Base-by-base conservation (phyloP, 2,888 invertebrate species). In the Cryptocephalus moraei region DNA sequence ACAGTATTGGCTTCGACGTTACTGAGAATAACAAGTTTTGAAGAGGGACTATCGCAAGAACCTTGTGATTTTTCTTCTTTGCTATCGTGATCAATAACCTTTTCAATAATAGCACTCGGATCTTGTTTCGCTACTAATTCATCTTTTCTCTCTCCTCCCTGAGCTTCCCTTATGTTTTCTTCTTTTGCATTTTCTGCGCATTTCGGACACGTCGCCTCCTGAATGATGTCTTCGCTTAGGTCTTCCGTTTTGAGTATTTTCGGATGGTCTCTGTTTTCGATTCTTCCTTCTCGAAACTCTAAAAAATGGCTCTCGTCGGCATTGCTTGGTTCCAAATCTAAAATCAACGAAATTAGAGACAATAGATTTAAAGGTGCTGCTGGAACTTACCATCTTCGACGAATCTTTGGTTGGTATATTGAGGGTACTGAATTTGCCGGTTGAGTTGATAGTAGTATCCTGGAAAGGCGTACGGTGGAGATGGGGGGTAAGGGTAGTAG, bases 401-500 rank as follows among this genome's bases (percentile, higher is more conserved):
- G 1, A 40, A 3, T 12, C 22, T 6, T 22, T 22, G 22, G 22
- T 22, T 22, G 22, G 22, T 22, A 22, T 4, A 22, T 22, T 12
- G 36, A 36, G n/a, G 36, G 6, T 11, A n/a, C 3, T n/a, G 12
- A 2, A 36, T 12, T 36, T n/a, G n/a, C 36, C 3, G 36, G 36
- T 36, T n/a, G 4, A 36, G 6, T 12, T n/a, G 11, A 14, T 40
- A 40, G 40, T 40, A 40, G 14, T 40, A 40, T 14, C 40, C 12
- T 4, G 56, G 56, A 33, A 52, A 57, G 9, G 39, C 43, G 22
- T 39, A 53, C 1, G 56, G 55, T 6, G 52, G 49, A 14, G 53
- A 52, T 31, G 52, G 54, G 11, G 55, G 54, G 33, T 53, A 52
- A 32, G 53, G 50, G 36, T 55, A 57, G 39, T 51, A 51, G 32